These are phyloP conservation scores for Crematogaster levior DNA, from an alignment of 2,888 invertebrate species.

Conservation along the genomic window DNA sequence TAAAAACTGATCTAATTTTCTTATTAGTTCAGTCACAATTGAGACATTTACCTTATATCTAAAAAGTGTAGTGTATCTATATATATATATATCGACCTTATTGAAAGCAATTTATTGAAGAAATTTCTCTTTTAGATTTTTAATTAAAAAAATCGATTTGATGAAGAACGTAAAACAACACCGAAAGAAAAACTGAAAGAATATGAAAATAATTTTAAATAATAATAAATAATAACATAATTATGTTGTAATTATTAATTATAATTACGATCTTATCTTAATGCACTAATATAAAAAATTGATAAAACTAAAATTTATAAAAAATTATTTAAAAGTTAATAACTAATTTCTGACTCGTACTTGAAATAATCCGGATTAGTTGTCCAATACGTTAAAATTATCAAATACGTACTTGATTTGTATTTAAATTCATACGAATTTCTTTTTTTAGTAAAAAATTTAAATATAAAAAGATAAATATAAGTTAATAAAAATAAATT, in stretches of 20 bases:
- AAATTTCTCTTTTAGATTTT: background rate
- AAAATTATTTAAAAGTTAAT: background rate
- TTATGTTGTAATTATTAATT: background rate
- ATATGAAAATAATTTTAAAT: background rate
- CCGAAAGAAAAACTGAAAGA: background rate
- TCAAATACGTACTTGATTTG: conserved; percentile 38
- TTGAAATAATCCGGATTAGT: background rate
- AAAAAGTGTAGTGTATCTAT: too few species aligned
- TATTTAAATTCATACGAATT: background rate
- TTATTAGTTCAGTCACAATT: too few species aligned
- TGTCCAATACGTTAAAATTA: conserved; percentile 23
- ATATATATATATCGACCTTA: background rate
- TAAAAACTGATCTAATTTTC: too few species aligned
- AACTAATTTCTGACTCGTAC: background rate
- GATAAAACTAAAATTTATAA: background rate
- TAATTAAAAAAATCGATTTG: background rate
- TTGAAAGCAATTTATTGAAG: background rate
- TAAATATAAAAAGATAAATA: background rate
- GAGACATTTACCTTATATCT: too few species aligned
- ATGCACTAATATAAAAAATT: too few species aligned
- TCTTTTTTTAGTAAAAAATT: background rate
- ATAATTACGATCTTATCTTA: background rate
- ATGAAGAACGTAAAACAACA: too few species aligned
- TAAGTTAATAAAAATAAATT: too few species aligned
- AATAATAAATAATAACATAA: background rate